Percentiles rank a stretch among this genome's conserved stretches.
Conservation (phyloP, 2,797 vertebrate genomes). For the Chelonia mydas region DNA sequence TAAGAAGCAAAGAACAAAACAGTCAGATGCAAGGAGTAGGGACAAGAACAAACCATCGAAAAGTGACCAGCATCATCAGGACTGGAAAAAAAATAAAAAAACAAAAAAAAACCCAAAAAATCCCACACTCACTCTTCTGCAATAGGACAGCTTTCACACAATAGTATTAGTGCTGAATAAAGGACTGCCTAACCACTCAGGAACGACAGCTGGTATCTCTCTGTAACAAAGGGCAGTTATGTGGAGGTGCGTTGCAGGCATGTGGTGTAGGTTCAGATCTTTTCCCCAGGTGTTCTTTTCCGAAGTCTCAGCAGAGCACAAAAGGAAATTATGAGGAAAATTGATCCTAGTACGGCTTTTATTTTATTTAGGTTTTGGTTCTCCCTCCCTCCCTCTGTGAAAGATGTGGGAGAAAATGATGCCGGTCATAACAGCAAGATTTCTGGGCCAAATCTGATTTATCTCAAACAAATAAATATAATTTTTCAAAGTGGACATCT, state of each 20-base stretch:
- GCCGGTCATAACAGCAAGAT: background rate
- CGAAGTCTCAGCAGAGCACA: background rate
- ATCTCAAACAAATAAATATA: background rate
- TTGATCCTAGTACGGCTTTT: slow-evolving; percentile 37
- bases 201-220: background rate
- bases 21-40: slow-evolving; percentile 40
- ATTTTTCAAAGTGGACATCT: background rate
- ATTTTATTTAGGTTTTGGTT: background rate
- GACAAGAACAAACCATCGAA: slow-evolving; percentile 58
- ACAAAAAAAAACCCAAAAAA: background rate
- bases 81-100: slow-evolving; percentile 35
- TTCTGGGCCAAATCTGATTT: background rate
- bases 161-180: slow-evolving; percentile 40
- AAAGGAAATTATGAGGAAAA: slow-evolving; percentile 37
- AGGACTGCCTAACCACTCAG: background rate
- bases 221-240: slow-evolving; percentile 9
- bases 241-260: background rate
- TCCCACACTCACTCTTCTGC: background rate
- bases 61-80: slow-evolving; percentile 40
- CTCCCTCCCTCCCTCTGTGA: background rate
- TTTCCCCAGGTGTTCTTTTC: background rate
- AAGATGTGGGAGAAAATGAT: background rate
- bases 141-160: background rate
- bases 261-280: background rate
- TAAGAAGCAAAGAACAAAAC: slow-evolving; percentile 52